These are phyloP conservation scores for Battus philenor DNA, from an alignment of 1,140 invertebrate genomes.

Conservation along the genomic window DNA sequence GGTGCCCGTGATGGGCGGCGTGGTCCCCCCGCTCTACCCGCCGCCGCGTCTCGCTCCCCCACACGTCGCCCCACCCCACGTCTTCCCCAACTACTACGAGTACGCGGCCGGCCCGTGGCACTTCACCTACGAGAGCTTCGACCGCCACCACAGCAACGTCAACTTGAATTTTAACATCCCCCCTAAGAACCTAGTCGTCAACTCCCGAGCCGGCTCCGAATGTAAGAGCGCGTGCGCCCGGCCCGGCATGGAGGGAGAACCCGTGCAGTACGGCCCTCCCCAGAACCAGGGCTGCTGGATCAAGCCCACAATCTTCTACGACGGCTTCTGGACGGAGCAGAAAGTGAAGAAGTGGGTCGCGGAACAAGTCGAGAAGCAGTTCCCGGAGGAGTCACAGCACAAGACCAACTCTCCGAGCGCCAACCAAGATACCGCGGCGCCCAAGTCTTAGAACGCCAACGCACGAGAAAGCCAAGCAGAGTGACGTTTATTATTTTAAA, in stretches of 20 bases:
- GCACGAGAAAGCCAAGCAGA: no score
- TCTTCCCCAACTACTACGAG: constrained; percentile 62
- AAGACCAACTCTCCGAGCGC: constrained; percentile 25
- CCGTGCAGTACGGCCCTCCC: constrained; percentile 28
- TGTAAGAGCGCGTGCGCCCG: constrained; percentile 41
- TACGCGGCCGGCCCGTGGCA: constrained; percentile 56
- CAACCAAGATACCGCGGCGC: constrained; percentile 27
- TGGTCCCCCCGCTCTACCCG: constrained; percentile 50
- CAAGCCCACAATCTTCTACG: constrained; percentile 72
- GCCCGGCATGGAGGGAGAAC: constrained; percentile 30
- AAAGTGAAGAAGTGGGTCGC: constrained; percentile 74
- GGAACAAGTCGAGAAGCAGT: constrained; percentile 69
- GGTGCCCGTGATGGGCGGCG: constrained; percentile 48
- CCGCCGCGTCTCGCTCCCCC: constrained; percentile 35
- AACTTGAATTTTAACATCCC: constrained; percentile 66
- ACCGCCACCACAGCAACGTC: constrained; percentile 51
- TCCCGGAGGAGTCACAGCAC: constrained; percentile 38
- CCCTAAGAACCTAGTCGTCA: constrained; percentile 59
- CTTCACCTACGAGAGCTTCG: constrained; percentile 58
- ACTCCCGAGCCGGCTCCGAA: constrained; percentile 39
- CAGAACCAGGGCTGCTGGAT: constrained; percentile 63
- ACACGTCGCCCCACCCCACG: constrained; percentile 23
- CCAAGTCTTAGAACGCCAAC: constrained; percentile 49
- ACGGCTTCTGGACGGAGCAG: constrained; percentile 74
- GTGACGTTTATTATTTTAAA: no score